Evolutionary conservation across 2,888 invertebrate species (phyloP).

Genomic region (Leptogaster cylindrica): DNA sequence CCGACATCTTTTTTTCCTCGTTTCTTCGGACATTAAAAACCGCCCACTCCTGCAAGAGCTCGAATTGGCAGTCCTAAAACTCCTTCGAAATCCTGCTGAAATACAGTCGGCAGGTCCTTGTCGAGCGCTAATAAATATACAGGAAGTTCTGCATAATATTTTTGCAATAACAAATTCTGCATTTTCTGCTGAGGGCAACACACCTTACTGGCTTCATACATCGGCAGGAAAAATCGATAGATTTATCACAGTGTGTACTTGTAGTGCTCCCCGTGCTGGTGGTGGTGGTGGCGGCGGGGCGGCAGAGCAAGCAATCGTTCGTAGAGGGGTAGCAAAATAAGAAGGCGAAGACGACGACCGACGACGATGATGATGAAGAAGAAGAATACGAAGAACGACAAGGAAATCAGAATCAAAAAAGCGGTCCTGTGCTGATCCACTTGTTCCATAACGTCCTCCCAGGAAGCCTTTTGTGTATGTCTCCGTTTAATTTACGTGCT

Average conservation of each 20-base stretch:
- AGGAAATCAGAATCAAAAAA: slow-evolving; percentile 32
- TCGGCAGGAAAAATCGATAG: slow-evolving; percentile 53
- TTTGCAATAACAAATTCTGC: slow-evolving; percentile 32
- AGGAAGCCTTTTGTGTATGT: slow-evolving; percentile 35
- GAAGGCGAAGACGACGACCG: too few relatives aligned
- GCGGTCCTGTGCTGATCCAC: slow-evolving; percentile 33
- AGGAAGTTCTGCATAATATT: background rate
- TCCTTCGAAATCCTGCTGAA: too few relatives aligned
- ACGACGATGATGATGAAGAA: too few relatives aligned
- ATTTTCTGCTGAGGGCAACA: slow-evolving; percentile 56
- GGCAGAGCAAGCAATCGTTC: background rate
- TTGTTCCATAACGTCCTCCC: slow-evolving; percentile 22
- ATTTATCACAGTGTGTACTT: slow-evolving; percentile 44
- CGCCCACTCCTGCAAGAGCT: slow-evolving; percentile 3
- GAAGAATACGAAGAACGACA: slow-evolving; percentile 11
- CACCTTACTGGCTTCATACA: slow-evolving; percentile 60
- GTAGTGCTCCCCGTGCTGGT: background rate
- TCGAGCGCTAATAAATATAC: background rate
- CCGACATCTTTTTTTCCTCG: slow-evolving; percentile 44
- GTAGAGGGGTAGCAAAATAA: slow-evolving; percentile 37
- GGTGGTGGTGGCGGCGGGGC: slow-evolving; percentile 16
- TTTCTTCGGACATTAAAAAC: slow-evolving; percentile 3
- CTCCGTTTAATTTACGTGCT: slow-evolving; percentile 36
- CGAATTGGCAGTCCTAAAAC: background rate
- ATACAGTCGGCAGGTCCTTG: background rate